Evolutionary conservation across 64 coral and sea anemone genomes (phyloP).

Genomic region (Platygyra sinensis): DNA sequence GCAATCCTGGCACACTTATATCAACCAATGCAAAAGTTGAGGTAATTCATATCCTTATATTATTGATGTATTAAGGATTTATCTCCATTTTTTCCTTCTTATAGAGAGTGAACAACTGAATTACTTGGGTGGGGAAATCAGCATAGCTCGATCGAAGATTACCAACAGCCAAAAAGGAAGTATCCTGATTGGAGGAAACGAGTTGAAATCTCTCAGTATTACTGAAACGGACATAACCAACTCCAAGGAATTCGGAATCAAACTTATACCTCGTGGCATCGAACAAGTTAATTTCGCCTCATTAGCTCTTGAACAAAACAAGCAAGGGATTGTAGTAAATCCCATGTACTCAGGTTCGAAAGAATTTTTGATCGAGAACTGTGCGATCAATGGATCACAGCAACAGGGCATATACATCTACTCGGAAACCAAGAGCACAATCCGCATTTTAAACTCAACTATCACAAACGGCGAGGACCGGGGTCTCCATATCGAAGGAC

Average conservation of each 20-base stretch:
- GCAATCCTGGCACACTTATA: too few relatives aligned
- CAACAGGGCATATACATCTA: constrained; percentile 30
- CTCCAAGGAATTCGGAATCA: constrained; percentile 9
- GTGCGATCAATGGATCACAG: constrained; percentile 26
- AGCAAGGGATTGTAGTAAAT: constrained; percentile 26
- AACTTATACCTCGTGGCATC: constrained; percentile 9
- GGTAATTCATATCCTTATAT: neutral
- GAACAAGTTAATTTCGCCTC: neutral
- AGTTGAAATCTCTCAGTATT: neutral
- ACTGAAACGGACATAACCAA: neutral
- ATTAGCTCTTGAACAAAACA: constrained; percentile 30
- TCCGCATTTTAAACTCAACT: constrained; percentile 55
- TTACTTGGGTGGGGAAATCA: neutral
- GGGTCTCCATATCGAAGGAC: constrained; percentile 17
- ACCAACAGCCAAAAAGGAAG: neutral
- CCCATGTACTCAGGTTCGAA: neutral
- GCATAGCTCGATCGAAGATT: neutral
- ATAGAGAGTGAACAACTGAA: neutral
- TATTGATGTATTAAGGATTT: neutral
- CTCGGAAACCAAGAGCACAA: neutral
- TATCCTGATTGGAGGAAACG: neutral
- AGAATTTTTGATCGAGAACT: constrained; percentile 13
- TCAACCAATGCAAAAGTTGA: neutral
- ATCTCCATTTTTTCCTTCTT: neutral
- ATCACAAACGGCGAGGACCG: constrained; percentile 32